Percentiles rank a stretch among this genome's conserved stretches.
Evolutionary conservation across 2,797 vertebrate species (phyloP).

Genomic region (Onychomys leucogaster): DNA sequence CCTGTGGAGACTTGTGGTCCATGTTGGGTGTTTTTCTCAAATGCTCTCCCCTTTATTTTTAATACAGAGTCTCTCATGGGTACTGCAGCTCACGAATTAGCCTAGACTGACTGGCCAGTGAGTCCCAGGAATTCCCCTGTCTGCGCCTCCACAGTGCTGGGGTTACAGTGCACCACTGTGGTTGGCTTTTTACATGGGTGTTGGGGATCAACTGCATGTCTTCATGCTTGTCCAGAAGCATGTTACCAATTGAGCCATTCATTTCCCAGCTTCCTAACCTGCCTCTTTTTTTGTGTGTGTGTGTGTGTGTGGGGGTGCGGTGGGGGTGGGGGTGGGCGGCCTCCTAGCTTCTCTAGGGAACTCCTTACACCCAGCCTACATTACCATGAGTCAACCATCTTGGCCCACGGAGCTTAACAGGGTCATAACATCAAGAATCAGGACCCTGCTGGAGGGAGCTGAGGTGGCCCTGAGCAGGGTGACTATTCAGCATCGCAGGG

Average conservation of each 20-base stretch:
- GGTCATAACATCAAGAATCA: not conserved
- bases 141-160: no score
- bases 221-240: not conserved
- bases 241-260: not conserved
- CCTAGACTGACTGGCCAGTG: not conserved
- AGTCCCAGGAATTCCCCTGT: not conserved
- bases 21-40: not conserved
- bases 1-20: not conserved
- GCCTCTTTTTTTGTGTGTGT: not conserved
- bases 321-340: no score
- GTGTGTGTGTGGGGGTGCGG: no score
- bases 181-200: not conserved
- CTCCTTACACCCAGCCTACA: not conserved
- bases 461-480: accelerated
- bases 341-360: not conserved
- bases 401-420: not conserved
- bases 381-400: not conserved
- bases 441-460: not conserved
- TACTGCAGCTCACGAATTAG: not conserved
- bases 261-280: not conserved
- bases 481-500: not conserved
- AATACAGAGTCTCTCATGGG: not conserved
- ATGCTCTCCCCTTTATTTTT: not conserved
- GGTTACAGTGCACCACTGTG: not conserved
- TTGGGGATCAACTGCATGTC: not conserved